Evolutionary conservation across 2,113 vertebrate species (phyloP).

Genomic region (Irena cyanogastra): DNA sequence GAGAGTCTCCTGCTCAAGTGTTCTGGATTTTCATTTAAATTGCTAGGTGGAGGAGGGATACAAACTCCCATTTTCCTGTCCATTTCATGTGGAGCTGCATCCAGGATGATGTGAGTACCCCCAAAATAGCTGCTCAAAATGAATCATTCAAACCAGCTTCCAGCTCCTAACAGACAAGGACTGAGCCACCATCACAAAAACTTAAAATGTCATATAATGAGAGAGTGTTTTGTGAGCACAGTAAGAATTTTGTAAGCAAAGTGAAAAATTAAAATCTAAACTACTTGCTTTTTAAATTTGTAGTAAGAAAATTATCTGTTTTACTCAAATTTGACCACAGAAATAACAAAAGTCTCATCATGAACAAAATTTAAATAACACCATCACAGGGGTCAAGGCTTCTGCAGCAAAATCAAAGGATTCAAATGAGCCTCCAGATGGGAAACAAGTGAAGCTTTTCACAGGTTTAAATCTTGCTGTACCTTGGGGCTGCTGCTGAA

Average conservation of each 20-base stretch:
- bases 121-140: constrained; percentile 42
- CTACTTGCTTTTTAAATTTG: background rate
- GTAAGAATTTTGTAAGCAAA: background rate
- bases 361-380: background rate
- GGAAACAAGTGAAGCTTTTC: background rate
- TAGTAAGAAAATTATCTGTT: background rate
- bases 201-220: background rate
- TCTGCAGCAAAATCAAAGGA: background rate
- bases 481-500: background rate
- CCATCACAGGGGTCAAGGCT: background rate
- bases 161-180: background rate
- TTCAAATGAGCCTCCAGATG: background rate
- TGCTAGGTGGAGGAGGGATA: constrained; percentile 32
- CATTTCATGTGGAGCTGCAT: background rate
- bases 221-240: background rate
- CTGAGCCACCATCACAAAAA: background rate
- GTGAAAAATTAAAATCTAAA: background rate
- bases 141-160: background rate
- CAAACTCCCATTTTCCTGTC: background rate
- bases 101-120: background rate
- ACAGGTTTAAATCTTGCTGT: background rate
- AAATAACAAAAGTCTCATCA: background rate
- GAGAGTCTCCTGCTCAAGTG: background rate
- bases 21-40: constrained; percentile 14
- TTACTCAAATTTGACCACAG: background rate